These are phyloP conservation scores for Eristalinus aeneus DNA, from an alignment of 2,888 invertebrate genomes.

Conservation along the genomic window DNA sequence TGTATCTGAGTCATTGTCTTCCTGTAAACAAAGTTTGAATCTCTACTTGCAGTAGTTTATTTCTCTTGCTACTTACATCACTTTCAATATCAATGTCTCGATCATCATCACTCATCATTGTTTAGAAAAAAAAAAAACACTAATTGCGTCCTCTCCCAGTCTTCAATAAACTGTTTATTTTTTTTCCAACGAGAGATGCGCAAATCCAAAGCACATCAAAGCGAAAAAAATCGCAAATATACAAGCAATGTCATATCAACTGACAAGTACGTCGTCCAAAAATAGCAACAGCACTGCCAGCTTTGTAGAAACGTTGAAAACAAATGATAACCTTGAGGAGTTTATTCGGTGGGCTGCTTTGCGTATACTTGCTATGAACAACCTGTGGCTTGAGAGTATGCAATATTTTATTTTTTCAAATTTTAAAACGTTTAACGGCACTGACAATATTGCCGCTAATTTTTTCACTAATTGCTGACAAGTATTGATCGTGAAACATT, in stretches of 20 bases:
- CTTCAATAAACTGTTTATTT: conserved; percentile 16
- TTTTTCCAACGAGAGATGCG: conserved; percentile 21
- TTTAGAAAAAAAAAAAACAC: neutral
- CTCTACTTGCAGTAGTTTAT: neutral
- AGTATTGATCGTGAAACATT: neutral
- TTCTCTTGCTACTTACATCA: conserved; percentile 87
- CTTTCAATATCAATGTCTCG: conserved; percentile 97
- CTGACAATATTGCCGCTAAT: neutral
- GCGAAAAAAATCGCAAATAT: neutral
- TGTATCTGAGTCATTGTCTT: conserved; percentile 90
- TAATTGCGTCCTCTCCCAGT: neutral
- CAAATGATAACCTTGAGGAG: neutral
- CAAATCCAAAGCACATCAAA: neutral
- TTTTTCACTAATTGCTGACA: neutral
- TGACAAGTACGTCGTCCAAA: conserved; percentile 8
- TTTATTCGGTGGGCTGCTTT: neutral
- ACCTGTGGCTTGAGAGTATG: neutral
- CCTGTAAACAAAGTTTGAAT: conserved; percentile 83
- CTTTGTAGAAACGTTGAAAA: neutral
- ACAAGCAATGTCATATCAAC: conserved; percentile 3
- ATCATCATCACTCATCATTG: conserved; percentile 94
- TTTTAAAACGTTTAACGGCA: neutral
- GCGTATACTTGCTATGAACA: conserved; percentile 8
- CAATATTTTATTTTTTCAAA: neutral
- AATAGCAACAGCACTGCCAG: conserved; percentile 3